Percentiles rank a stretch among this genome's conserved stretches.
These are phyloP conservation scores for Neodiprion lecontei DNA, from an alignment of 1,140 invertebrate species.

Conservation along the genomic window DNA sequence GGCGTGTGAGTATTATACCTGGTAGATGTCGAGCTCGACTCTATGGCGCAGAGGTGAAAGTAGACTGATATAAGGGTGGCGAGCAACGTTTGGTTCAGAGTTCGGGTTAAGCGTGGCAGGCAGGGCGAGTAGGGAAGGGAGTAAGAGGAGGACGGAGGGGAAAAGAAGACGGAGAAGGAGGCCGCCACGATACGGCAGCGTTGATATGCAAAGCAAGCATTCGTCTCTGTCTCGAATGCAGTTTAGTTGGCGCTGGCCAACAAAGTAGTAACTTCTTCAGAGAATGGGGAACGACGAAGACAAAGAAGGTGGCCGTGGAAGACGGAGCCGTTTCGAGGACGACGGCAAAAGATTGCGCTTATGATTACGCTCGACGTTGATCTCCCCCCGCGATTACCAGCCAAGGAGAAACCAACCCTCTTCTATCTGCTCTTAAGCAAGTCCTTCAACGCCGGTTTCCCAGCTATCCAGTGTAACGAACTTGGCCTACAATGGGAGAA, in stretches of 20 bases:
- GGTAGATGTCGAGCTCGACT: background rate
- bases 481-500: no score
- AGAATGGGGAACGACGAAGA: no score
- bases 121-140: no score
- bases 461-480: no score
- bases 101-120: no score
- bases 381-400: background rate
- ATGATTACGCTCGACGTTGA: slow-evolving; percentile 4
- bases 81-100: background rate
- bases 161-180: no score
- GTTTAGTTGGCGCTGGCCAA: background rate
- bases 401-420: background rate
- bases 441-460: no score
- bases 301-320: no score
- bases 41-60: background rate
- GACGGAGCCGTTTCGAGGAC: no score
- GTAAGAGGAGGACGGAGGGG: no score
- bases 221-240: background rate
- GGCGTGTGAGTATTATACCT: no score
- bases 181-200: background rate
- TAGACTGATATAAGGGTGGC: background rate
- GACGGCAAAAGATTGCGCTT: background rate
- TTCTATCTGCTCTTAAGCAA: no score
- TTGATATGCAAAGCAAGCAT: slow-evolving; percentile 7
- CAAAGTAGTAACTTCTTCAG: slow-evolving; percentile 1